Evolutionary conservation across 1,140 invertebrate genomes (phyloP), one percentile per base, ranked within the genome.

Genomic region (Metaphire vulgaris): DNA sequence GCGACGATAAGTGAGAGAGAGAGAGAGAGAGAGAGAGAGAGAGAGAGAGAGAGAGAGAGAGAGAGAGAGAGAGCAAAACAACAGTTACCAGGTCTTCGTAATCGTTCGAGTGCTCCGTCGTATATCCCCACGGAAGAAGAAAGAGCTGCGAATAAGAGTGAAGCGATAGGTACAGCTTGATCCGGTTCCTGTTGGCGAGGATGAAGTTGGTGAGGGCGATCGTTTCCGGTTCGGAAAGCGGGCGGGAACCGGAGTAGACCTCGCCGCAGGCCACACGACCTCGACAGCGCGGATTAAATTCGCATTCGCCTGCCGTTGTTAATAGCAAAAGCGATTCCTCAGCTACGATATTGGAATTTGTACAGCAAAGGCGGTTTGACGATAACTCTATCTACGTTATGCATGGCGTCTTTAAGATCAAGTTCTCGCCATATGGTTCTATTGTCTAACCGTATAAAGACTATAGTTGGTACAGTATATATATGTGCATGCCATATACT

Each of bases 221-320:
- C 2, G 77, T 72, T 41, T 98, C 96, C 0, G 93, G 92, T 87
- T 98, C 96, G 0, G 94, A 96, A 84, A 97, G 97, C 0, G 95
- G 89, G 2, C 87, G 85, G 0, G 89, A 88, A 26, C 96, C 96
- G n/a, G 92, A 90, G 84, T 92, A 99, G 0, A 91, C 94, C 78
- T 96, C 92, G 29, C 91, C 90, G 84, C 96, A 98, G 0, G 92
- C 92, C 85, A 93, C 41, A 56, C 41, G 41, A 69, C n/a, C 67
- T 6, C 2, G 6, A 26, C 30, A 31, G 67, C 67, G n/a, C 30
- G 30, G n/a, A 26, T 69, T 69, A 2, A 14, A 69, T 12, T 69
- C n/a, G 67, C n/a, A 31, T 26, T 28, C n/a, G 30, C n/a, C n/a
- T 69, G 64, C 14, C 15, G 64, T 15, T 15, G 64, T 65, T 15